Evolutionary conservation across 2,888 invertebrate genomes (phyloP), one percentile per base, ranked within the genome.

Genomic region (Sclerodermus sp.): DNA sequence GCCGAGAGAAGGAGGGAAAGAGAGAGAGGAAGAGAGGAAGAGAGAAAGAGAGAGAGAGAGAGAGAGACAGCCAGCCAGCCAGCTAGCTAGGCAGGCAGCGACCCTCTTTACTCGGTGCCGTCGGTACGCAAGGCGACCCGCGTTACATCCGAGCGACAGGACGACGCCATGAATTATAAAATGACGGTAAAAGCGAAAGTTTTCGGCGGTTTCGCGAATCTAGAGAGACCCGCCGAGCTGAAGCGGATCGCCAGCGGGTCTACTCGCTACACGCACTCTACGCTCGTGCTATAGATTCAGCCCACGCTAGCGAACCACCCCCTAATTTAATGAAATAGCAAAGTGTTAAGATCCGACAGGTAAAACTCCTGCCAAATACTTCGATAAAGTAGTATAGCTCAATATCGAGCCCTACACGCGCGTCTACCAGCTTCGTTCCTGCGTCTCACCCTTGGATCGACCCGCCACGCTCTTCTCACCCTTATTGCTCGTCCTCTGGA

Each of bases 151-250:
- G 49, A 63, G 63, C 63, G 63, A 63, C 63, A 63, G 63, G 66
- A 68, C 71, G 72, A 72, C 68, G 71, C 67, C 75, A 74, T 77
- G 76, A 77, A 77, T 77, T 77, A 77, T 77, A 75, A 72, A 77
- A 73, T 73, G 69, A 68, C 66, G 71, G 75, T 77, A 77, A 77
- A 77, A 76, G 77, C 76, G 76, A 77, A 77, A 77, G 75, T 77
- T 76, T 67, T 60, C 66, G 58, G 60, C 57, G 68, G 66, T 64
- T 66, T 62, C 64, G 64, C 57, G 57, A 45, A 59, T 60, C 49
- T 50, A 40, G 44, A 31, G 51, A 53, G 51, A 9, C 18, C 23
- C 8, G 8, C 23, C 23, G 23, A 23, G 23, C 23, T n/a, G n/a
- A n/a, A n/a, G n/a, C n/a, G n/a, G 2, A 1, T 14, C 34, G 36